Evolutionary conservation across 2,888 invertebrate species (phyloP).

Genomic region (Hydrotaea diabolus): DNA sequence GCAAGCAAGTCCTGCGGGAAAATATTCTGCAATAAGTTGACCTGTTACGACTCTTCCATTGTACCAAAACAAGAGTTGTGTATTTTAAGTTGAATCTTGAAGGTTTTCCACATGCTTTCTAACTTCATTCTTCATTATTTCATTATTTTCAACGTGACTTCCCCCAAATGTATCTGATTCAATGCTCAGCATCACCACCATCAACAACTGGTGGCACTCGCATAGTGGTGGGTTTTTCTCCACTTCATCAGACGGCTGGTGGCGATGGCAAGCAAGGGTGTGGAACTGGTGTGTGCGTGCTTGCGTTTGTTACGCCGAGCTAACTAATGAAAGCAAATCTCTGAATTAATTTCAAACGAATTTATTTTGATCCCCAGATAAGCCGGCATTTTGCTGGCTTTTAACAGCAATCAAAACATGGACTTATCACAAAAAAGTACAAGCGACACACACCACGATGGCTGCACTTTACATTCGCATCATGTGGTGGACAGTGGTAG

Average conservation of each 20-base stretch:
- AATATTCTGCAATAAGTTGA: too few species aligned
- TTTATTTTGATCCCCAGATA: slow-evolving; percentile 79
- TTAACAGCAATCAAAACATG: slow-evolving; percentile 69
- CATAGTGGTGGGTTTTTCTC: slow-evolving; percentile 44
- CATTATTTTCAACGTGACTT: neutral
- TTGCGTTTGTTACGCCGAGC: slow-evolving; percentile 34
- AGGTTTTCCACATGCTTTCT: neutral
- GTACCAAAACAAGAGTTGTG: neutral
- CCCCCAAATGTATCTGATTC: neutral
- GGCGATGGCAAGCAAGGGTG: slow-evolving; percentile 18
- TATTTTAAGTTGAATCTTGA: neutral
- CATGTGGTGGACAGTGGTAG: slow-evolving; percentile 49
- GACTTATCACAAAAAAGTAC: slow-evolving; percentile 49
- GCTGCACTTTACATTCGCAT: slow-evolving; percentile 52
- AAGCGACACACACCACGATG: slow-evolving; percentile 47
- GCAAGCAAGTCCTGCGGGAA: too few species aligned
- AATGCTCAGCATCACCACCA: neutral
- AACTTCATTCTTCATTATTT: neutral
- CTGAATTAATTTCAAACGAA: slow-evolving; percentile 79
- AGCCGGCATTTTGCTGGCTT: slow-evolving; percentile 72
- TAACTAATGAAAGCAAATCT: slow-evolving; percentile 78
- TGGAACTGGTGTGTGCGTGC: slow-evolving; percentile 49
- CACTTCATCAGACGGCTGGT: slow-evolving; percentile 23
- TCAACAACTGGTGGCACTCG: slow-evolving; percentile 3
- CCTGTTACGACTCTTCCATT: too few species aligned